Evolutionary conservation across 2,888 invertebrate species (phyloP).

Genomic region (Hyposoter didymator): DNA sequence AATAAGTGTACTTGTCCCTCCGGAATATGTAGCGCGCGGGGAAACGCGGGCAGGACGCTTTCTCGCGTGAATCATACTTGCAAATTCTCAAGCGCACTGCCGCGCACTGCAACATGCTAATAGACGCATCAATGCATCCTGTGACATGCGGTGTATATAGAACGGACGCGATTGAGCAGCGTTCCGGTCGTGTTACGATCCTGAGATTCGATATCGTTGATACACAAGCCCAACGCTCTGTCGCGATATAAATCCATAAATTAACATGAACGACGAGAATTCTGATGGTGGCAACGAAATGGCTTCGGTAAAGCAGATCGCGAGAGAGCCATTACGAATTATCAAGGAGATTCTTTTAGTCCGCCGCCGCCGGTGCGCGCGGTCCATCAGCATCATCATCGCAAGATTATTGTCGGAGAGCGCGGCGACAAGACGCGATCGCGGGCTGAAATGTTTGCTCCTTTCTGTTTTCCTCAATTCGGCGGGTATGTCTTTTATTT

Average conservation of each 20-base stretch:
- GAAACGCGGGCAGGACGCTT: constrained; percentile 60
- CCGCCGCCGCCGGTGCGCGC: constrained; percentile 10
- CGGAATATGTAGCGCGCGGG: constrained; percentile 30
- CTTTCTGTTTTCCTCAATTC: constrained; percentile 31
- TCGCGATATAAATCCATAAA: background rate
- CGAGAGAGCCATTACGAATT: constrained; percentile 78
- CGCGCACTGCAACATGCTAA: constrained; percentile 70
- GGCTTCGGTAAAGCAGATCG: constrained; percentile 62
- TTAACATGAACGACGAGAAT: constrained; percentile 7
- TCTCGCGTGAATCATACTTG: constrained; percentile 80
- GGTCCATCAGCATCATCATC: constrained; percentile 26
- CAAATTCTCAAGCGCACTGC: constrained; percentile 73
- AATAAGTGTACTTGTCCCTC: background rate
- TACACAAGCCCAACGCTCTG: background rate
- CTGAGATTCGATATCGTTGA: constrained; percentile 53
- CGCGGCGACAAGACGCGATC: constrained; percentile 72
- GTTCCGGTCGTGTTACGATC: constrained; percentile 56
- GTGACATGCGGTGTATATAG: constrained; percentile 75
- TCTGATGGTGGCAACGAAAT: constrained; percentile 25
- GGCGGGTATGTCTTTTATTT: background rate
- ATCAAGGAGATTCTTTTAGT: constrained; percentile 76
- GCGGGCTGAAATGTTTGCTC: constrained; percentile 74
- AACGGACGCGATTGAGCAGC: constrained; percentile 29
- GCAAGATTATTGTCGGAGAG: constrained; percentile 41
- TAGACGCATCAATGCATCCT: constrained; percentile 80